phyloP scores from a whole-genome alignment of 2,113 vertebrate species.

The Nannospalax galili region DNA sequence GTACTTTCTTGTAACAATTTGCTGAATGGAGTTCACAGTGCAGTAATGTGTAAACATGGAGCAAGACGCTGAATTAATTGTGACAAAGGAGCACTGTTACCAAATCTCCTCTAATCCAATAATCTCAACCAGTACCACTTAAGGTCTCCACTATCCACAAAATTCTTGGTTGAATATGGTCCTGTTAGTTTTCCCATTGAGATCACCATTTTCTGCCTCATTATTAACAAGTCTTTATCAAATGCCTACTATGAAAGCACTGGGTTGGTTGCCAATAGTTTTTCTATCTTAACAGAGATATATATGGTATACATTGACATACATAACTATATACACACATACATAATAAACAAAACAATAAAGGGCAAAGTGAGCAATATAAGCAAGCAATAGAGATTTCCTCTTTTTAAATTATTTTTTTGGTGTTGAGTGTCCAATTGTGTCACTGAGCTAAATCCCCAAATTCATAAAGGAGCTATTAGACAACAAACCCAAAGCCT shows the following conservation, averaged over 20 bases:
- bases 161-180: background rate
- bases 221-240: background rate
- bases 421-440: background rate
- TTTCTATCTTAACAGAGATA: background rate
- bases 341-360: background rate
- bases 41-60: background rate
- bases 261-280: background rate
- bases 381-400: background rate
- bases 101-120: background rate
- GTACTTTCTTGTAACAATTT: background rate
- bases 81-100: background rate
- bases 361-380: conserved; percentile 3
- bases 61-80: background rate
- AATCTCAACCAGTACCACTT: background rate
- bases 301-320: background rate
- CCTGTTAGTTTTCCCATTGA: background rate
- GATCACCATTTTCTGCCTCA: background rate
- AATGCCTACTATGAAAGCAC: background rate
- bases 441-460: background rate
- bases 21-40: background rate
- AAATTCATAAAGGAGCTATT: background rate
- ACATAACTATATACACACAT: background rate
- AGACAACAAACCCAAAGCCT: background rate
- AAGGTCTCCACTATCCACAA: background rate
- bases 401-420: background rate